Evolutionary conservation across 2,888 invertebrate species (phyloP), one percentile per base, ranked within the genome.

Genomic region (Erynnis tages): DNA sequence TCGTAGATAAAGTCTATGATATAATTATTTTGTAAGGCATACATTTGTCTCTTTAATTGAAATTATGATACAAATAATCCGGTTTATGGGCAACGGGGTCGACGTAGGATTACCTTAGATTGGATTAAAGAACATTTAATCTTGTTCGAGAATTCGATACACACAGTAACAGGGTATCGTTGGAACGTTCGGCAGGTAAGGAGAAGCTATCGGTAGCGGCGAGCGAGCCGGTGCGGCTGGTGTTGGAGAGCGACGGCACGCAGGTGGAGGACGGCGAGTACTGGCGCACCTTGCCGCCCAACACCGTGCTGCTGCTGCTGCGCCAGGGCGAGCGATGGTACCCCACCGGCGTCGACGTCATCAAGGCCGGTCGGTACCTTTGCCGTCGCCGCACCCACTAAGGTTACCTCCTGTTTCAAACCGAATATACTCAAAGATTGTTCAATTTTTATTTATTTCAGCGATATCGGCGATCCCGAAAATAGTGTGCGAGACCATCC

Each of bases 251-350:
- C 73, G 98, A 98, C 93, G 98, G 98, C 71, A 98, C 98, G 62
- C 97, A 98, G 90, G 96, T 98, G 44, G 97, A 98, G 80, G 97
- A 98, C 93, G 96, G 97, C 68, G 97, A 97, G 77, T 98, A 97
- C 91, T 98, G 98, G 92, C 94, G 96, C 71, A 97, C 97, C 56
- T 92, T 98, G 71, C 95, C 97, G 58, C 96, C 96, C 82, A 96
- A 97, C 90, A 96, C 97, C 60, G 95, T 97, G 69, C 92, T 97
- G 73, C 92, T 97, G 79, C 91, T 97, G 85, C 92, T 97, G 82
- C 93, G 97, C 78, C 94, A 94, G 71, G 96, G 96, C 62, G 97
- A 97, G 91, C 93, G 96, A 84, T 97, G 97, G 97, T 93, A 95
- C 85, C 97, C 97, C 66, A 96, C 96, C 55, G 97, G 97, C 56